Conservation (phyloP, 2,888 invertebrate genomes). For the Xiphydria camelus region DNA sequence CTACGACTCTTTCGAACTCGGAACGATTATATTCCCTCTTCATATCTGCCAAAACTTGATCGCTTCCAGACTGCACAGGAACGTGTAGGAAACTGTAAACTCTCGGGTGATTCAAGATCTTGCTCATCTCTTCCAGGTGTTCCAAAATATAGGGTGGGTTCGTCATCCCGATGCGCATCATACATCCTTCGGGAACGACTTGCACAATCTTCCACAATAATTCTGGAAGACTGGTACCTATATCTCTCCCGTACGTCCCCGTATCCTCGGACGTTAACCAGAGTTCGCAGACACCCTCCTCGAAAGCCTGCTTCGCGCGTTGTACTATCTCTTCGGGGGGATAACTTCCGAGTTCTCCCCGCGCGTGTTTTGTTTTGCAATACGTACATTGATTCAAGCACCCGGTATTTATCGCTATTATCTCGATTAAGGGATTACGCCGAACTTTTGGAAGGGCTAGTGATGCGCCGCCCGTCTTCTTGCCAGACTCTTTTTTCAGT, state of each 20-base stretch:
- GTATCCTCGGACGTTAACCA: conserved; percentile 99
- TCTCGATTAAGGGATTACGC: conserved; percentile 94
- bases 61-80: conserved; percentile 97
- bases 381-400: conserved; percentile 98
- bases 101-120: conserved; percentile 82
- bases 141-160: conserved; percentile 98
- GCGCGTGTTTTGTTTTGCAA: conserved; percentile 96
- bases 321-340: conserved; percentile 86
- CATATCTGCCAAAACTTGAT: conserved; percentile 92
- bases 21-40: conserved; percentile 89
- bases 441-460: conserved; percentile 90
- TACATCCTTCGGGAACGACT: conserved; percentile 73
- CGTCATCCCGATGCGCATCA: conserved; percentile 93
- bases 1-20: conserved; percentile 88
- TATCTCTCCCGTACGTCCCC: conserved; percentile 95
- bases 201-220: conserved; percentile 84
- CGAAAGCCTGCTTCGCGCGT: conserved; percentile 82
- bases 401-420: conserved; percentile 94
- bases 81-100: conserved; percentile 97
- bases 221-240: conserved; percentile 84
- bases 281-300: conserved; percentile 92
- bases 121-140: conserved; percentile 86
- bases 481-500: conserved; percentile 78
- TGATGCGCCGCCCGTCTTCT: conserved; percentile 84
- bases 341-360: conserved; percentile 96